Base-by-base conservation (phyloP, 1,140 invertebrate genomes). In the Polypedilum vanderplanki region DNA sequence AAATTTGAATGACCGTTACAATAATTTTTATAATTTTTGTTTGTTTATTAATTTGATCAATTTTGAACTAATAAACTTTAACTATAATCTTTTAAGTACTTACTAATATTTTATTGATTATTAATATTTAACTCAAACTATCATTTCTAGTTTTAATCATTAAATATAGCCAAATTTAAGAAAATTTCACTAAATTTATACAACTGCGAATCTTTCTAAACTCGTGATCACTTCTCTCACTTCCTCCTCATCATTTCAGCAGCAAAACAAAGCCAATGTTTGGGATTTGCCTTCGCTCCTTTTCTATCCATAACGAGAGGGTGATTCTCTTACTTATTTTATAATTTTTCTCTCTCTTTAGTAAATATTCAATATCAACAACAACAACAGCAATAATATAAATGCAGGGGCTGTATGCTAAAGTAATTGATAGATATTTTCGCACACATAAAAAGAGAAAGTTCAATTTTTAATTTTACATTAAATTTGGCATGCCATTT, bases 231-330 rank as follows among this genome's bases (percentile, higher is more conserved):
- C 24, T 33, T 57, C n/a, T 15, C 46, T 57, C 46, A 57, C 46
- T 57, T 57, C 46, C 12, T 57, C n/a, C 9, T n/a, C 46, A 57
- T 57, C 46, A 57, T 57, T 33, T 33, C 17, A 18, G 65, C 17
- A 18, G 65, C 17, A 18, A 70, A 70, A 70, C 65, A 70, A 70
- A 70, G 65, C 65, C 65, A 70, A 70, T 70, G 65, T 70, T 70
- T 70, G 65, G 65, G 65, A 70, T 20, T 70, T 70, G n/a, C 46
- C 46, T 57, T n/a, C 24, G 24, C 24, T 57, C 46, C 46, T 57
- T 57, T 15, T 57, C 9, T 20, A 70, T 18, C 18, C 65, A 70
- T 70, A 22, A 70, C 65, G 65, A 70, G 65, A 70, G 65, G 65
- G 65, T 70, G 65, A 70, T 70, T 70, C 20, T 70, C 7, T 67